Conservation (phyloP, 2,113 vertebrate species). For the Ctenomys sociabilis region DNA sequence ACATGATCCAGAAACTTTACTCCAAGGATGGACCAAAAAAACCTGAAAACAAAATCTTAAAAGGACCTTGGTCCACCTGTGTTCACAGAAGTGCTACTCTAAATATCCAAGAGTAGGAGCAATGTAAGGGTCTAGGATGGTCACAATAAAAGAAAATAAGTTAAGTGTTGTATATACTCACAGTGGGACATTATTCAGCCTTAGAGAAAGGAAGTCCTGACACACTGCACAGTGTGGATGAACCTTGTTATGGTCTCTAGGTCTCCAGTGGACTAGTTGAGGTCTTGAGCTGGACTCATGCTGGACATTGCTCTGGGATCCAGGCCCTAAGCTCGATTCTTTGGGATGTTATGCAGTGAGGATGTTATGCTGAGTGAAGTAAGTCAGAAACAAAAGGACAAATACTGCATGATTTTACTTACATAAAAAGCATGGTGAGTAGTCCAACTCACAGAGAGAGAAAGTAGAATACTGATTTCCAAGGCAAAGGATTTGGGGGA, state of each 20-base stretch:
- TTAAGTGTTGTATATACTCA: accelerated
- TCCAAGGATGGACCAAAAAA: background rate
- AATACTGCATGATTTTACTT: background rate
- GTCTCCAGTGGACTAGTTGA: too few species aligned
- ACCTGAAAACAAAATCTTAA: background rate
- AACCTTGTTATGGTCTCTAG: background rate
- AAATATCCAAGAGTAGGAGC: background rate
- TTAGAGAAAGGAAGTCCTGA: background rate
- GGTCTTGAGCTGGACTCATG: background rate
- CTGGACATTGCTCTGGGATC: background rate
- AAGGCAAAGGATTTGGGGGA: background rate
- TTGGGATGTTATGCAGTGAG: too few species aligned
- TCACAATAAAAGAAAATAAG: background rate
- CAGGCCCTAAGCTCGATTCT: too few species aligned
- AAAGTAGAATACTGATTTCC: background rate
- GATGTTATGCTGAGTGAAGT: background rate
- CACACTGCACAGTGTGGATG: background rate
- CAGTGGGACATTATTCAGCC: background rate
- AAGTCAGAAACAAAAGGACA: background rate
- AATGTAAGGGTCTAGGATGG: background rate
- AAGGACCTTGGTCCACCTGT: too few species aligned
- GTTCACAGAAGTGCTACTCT: background rate
- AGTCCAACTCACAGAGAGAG: background rate
- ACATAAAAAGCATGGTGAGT: background rate
- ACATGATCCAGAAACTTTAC: background rate